Evolutionary conservation across 2,797 vertebrate species (phyloP), one percentile per base, ranked within the genome.

Genomic region (Vireo griseus): DNA sequence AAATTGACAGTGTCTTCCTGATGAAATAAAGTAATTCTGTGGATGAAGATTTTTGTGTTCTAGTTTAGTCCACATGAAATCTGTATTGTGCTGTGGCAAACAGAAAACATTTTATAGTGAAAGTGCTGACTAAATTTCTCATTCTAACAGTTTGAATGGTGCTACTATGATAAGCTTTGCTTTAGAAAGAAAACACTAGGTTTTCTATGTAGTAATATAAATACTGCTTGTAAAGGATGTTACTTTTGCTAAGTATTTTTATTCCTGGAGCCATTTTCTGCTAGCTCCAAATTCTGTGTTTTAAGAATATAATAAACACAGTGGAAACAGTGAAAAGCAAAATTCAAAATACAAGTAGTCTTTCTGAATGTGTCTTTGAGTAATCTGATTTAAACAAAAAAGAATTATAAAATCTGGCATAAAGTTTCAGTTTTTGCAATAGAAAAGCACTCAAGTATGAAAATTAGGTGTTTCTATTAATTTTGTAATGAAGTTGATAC

Each of bases 51-150:
- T 89, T 91, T 77, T 83, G 20, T 86, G 51, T 77, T 93, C 61
- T 63, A 25, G 57, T 87, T 65, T 50, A 86, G 78, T 83, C 47
- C 16, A 7, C 1, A 21, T 93, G 25, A 89, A 71, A 77, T 93
- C 77, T 72, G 42, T 92, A 54, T 87, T 97, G 76, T 82, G 57
- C 91, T 91, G 57, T 89, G 66, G 67, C 55, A 80, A 94, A 90
- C 71, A 92, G 84, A 94, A 95, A 89, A 80, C 51, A 65, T 87
- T 94, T 95, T 65, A 66, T 90, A 77, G 61, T 68, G 72, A 21
- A 92, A 96, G 28, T 92, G 84, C 78, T 94, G 86, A 91, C 87
- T 96, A 66, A 94, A 79, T 65, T 76, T 95, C 54, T 83, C 68
- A 25, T 91, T 95, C n/a, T 89, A 39, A 37, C 71, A 47, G 84